phyloP scores from a whole-genome alignment of 2,797 vertebrate genomes.

The Silurus lanzhouensis region DNA sequence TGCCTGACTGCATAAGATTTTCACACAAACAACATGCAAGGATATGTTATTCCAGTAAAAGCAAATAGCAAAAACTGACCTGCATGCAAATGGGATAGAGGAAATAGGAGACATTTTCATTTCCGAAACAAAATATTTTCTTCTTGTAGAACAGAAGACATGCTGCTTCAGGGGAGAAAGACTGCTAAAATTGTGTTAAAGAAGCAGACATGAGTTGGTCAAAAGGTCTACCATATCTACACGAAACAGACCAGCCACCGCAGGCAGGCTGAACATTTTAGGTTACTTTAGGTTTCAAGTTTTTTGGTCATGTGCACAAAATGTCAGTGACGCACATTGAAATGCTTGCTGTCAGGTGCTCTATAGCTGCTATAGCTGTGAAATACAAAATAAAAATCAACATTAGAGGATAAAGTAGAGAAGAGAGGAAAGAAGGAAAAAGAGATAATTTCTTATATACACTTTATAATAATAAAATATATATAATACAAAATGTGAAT shows the following conservation, averaged over 20 bases:
- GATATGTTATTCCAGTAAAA: slow-evolving; percentile 10
- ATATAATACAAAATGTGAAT: too few relatives aligned
- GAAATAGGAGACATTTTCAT: slow-evolving; percentile 41
- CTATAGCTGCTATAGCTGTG: too few relatives aligned
- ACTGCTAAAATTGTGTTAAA: slow-evolving; percentile 32
- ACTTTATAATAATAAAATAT: too few relatives aligned
- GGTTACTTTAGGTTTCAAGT: slow-evolving; percentile 63
- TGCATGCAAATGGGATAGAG: slow-evolving; percentile 24
- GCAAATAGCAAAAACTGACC: slow-evolving; percentile 26
- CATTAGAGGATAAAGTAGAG: too few relatives aligned
- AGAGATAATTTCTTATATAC: too few relatives aligned
- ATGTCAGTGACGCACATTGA: too few relatives aligned
- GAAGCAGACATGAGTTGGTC: slow-evolving; percentile 57
- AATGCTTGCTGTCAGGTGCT: too few relatives aligned
- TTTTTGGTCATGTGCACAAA: too few relatives aligned
- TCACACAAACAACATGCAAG: slow-evolving; percentile 18
- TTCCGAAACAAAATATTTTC: slow-evolving; percentile 29
- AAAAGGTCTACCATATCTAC: slow-evolving; percentile 79
- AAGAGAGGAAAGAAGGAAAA: too few relatives aligned
- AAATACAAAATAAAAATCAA: too few relatives aligned
- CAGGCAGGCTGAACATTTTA: slow-evolving; percentile 81
- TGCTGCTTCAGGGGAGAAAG: slow-evolving; percentile 44
- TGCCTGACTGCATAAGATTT: slow-evolving; percentile 29
- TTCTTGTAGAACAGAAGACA: slow-evolving; percentile 44
- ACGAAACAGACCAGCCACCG: slow-evolving; percentile 80